phyloP scores from a whole-genome alignment of 1,140 invertebrate species.

The Melanaphis sacchari region DNA sequence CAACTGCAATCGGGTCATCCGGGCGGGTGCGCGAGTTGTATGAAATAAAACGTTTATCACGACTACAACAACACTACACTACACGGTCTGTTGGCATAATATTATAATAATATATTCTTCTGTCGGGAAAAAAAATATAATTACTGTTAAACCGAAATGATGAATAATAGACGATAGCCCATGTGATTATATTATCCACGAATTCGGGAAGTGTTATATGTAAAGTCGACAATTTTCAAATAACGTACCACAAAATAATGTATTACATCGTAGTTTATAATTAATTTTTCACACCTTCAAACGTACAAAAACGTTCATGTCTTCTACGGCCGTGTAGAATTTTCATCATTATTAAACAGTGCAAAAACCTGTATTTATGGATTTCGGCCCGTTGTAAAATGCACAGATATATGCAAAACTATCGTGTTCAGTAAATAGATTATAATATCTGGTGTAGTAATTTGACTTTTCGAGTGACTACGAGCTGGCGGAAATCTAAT shows the following conservation, averaged over 20 bases:
- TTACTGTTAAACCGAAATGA: background rate
- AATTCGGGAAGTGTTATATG: background rate
- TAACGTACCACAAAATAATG: background rate
- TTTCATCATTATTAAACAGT: background rate
- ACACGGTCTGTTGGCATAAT: background rate
- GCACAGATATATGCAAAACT: background rate
- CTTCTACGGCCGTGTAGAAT: background rate
- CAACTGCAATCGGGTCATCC: slow-evolving; percentile 16
- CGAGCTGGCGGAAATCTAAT: background rate
- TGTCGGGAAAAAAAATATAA: background rate
- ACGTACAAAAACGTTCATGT: background rate
- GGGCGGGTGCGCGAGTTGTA: background rate
- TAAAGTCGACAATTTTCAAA: background rate
- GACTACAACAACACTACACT: background rate
- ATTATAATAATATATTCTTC: background rate
- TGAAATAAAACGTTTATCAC: slow-evolving; percentile 17
- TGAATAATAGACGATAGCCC: background rate
- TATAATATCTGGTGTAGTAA: background rate
- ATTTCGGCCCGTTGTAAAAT: background rate
- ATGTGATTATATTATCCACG: background rate
- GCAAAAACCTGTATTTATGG: background rate
- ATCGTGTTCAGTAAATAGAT: background rate
- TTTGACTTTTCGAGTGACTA: background rate
- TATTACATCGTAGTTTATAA: background rate
- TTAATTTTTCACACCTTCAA: background rate